Evolutionary conservation across 2,888 invertebrate species (phyloP), one percentile per base, ranked within the genome.

Genomic region (Arge pagana): DNA sequence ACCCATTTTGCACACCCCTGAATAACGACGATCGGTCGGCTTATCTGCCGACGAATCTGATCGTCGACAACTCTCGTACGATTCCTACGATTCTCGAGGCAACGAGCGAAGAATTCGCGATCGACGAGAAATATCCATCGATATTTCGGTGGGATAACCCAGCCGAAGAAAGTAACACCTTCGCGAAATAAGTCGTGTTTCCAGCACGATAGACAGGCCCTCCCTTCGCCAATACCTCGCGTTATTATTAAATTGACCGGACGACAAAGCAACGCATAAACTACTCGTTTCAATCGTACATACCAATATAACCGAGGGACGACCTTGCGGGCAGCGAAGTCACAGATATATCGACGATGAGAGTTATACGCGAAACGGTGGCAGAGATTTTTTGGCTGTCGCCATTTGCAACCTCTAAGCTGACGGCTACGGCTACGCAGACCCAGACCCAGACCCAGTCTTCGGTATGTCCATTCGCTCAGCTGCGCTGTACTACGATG

Each of bases 381-480:
- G 63, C 68, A 66, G 64, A 64, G 64, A 70, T 65, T 68, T 70
- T 62, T 68, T 70, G 68, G 67, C 70, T 70, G 71, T 72, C 74
- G 73, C 74, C 74, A 74, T 74, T 74, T 74, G 73, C 73, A 74
- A 69, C 71, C 71, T 71, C 64, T 68, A 62, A 26, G 64, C 62
- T 69, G 65, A 64, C 70, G 68, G 60, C 56, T 58, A 56, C 57
- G 50, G 49, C 48, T 45, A 53, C 39, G 49, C n/a, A n/a, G n/a
- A n/a, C n/a, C n/a, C n/a, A n/a, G n/a, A 49, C 30, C 35, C 26
- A 35, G 36, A 36, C 21, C 51, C 40, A 19, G 52, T 26, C 45
- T 10, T 31, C 33, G 7, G 45, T 31, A n/a, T 33, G 15, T 11
- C 33, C 45, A 31, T 33, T 45, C 45, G 33, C 33, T 28, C 30